Percentiles rank a stretch among this genome's conserved stretches.
These are phyloP conservation scores for Orchestes rusci DNA, from an alignment of 2,888 invertebrate genomes.

Conservation along the genomic window DNA sequence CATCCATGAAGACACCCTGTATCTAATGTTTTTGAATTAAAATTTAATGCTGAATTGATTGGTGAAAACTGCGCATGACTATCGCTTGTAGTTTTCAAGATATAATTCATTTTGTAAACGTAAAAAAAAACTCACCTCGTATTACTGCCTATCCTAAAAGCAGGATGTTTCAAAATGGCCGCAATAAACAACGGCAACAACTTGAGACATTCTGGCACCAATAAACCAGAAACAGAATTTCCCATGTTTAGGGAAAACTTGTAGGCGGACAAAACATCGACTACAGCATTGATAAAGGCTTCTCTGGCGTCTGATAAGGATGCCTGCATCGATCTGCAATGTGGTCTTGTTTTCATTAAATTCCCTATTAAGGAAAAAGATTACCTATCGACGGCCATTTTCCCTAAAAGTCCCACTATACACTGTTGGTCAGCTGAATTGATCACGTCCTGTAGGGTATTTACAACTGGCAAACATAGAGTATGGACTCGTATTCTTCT, in stretches of 20 bases:
- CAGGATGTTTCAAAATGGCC: conserved; percentile 82
- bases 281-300: conserved; percentile 90
- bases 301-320: conserved; percentile 91
- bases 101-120: too few species aligned
- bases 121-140: too few species aligned
- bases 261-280: conserved; percentile 79
- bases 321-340: conserved; percentile 63
- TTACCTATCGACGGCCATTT: conserved; percentile 95
- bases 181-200: conserved; percentile 84
- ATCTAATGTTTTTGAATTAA: too few species aligned
- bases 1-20: not conserved
- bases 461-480: conserved; percentile 84
- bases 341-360: not conserved
- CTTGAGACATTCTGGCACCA: conserved; percentile 69
- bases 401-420: conserved; percentile 83
- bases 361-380: not conserved
- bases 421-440: conserved; percentile 90
- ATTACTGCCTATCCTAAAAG: conserved; percentile 82
- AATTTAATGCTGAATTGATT: too few species aligned
- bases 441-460: conserved; percentile 77
- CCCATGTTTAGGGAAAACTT: conserved; percentile 59
- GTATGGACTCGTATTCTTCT: conserved; percentile 97
- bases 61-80: too few species aligned
- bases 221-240: conserved; percentile 54
- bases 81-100: too few species aligned